Conservation (phyloP, 1,140 invertebrate species). For the Gryon sp. region DNA sequence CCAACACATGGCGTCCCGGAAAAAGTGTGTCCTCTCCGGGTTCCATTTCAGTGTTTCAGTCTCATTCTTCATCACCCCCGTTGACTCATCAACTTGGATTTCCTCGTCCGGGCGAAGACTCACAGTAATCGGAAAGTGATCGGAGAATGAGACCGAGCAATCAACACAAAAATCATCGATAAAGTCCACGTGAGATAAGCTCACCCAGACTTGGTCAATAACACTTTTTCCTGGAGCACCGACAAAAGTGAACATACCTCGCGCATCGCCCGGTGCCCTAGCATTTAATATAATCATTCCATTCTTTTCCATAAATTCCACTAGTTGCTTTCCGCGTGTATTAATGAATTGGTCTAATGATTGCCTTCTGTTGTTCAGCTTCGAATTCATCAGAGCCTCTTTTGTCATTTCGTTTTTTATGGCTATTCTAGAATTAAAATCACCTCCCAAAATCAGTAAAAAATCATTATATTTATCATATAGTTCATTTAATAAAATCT, state of each 20-base stretch:
- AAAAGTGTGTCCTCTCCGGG: not conserved
- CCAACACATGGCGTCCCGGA: not conserved
- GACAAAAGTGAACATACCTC: not conserved
- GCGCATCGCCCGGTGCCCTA: not conserved
- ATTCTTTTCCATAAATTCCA: not conserved
- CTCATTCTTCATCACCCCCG: not conserved
- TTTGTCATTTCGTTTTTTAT: not conserved
- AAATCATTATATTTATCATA: conserved; percentile 4
- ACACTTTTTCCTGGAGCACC: not conserved
- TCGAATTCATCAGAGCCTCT: not conserved
- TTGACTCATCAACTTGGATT: not conserved
- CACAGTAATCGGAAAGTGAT: conserved; percentile 1
- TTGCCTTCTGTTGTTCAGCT: not conserved
- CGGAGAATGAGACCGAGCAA: not conserved
- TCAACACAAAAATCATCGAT: not conserved
- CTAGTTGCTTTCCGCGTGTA: not conserved
- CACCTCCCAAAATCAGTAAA: not conserved
- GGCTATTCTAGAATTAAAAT: not conserved
- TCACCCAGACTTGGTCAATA: conserved; percentile 1
- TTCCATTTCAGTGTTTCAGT: not conserved
- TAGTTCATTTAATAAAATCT: not conserved
- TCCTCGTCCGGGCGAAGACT: not conserved
- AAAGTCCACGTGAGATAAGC: conserved; percentile 3
- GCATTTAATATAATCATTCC: not conserved
- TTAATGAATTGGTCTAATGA: not conserved